A percentile compares a stretch with the other conserved stretches of the same genome.
phyloP scores from a whole-genome alignment of 2,797 vertebrate species.

The Mus spretus region DNA sequence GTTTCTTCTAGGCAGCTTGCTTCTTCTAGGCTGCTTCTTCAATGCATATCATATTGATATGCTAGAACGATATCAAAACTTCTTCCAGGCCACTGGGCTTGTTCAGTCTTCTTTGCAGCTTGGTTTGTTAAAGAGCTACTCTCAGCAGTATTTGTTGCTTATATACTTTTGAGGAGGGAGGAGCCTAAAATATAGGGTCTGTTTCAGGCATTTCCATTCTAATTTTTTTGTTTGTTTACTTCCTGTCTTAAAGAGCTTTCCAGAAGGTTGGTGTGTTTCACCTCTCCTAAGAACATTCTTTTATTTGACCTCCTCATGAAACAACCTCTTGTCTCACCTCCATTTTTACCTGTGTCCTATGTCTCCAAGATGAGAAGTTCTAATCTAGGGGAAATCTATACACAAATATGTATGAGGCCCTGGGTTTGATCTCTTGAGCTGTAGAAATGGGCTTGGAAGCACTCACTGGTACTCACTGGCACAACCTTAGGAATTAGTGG shows the following conservation, averaged over 20 bases:
- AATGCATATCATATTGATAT: no score
- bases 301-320: background rate
- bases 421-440: background rate
- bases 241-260: background rate
- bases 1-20: background rate
- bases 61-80: background rate
- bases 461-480: no score
- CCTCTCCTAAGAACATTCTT: background rate
- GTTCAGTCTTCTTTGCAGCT: background rate
- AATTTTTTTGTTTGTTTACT: background rate
- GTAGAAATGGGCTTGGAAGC: background rate
- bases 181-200: no score
- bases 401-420: background rate
- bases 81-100: background rate
- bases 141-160: background rate
- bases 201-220: background rate
- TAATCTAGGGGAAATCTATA: background rate
- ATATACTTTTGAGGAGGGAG: background rate
- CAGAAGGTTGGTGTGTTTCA: background rate
- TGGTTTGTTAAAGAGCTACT: background rate
- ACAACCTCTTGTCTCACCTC: background rate
- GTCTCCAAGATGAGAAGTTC: background rate
- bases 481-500: background rate
- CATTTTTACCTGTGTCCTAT: background rate
- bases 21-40: background rate